Conservation (phyloP, 1,140 invertebrate genomes). For the Drosophila yakuba region DNA sequence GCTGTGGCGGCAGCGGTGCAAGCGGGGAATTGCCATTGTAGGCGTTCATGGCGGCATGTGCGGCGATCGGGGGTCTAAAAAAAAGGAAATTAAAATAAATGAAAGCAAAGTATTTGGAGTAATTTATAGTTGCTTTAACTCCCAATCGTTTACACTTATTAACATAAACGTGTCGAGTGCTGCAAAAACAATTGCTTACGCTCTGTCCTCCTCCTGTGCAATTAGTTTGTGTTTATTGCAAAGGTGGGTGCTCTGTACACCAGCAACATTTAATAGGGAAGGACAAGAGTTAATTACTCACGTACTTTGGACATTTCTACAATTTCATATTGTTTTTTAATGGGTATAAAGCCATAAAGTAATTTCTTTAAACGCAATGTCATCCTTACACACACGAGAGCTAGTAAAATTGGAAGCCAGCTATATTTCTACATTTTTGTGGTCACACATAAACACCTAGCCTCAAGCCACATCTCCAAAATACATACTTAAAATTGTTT, state of each 20-base stretch:
- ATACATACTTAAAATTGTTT: slow-evolving; percentile 11
- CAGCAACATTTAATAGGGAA: slow-evolving; percentile 39
- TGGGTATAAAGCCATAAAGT: slow-evolving; percentile 78
- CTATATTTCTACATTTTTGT: slow-evolving; percentile 7
- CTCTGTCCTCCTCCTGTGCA: background rate
- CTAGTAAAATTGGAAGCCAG: slow-evolving; percentile 40
- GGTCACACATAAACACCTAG: slow-evolving; percentile 8
- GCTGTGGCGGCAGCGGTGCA: slow-evolving; percentile 65
- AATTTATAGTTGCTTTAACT: slow-evolving; percentile 7
- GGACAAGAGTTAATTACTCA: slow-evolving; percentile 63
- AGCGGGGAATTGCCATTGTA: slow-evolving; percentile 83
- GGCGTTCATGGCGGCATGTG: slow-evolving; percentile 79
- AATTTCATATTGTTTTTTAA: slow-evolving; percentile 77
- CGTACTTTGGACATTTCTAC: slow-evolving; percentile 81
- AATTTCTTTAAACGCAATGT: slow-evolving; percentile 80
- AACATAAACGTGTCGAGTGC: slow-evolving; percentile 32
- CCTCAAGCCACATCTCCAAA: slow-evolving; percentile 3
- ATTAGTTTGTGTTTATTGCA: slow-evolving; percentile 34
- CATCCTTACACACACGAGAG: slow-evolving; percentile 74
- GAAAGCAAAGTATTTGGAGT: background rate
- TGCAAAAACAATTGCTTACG: slow-evolving; percentile 1
- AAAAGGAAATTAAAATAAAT: slow-evolving; percentile 11
- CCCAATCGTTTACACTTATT: slow-evolving; percentile 19
- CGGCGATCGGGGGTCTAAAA: slow-evolving; percentile 60
- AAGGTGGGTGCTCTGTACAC: slow-evolving; percentile 40